Evolutionary conservation across 2,888 invertebrate species (phyloP).

Genomic region (Norana najaformis): DNA sequence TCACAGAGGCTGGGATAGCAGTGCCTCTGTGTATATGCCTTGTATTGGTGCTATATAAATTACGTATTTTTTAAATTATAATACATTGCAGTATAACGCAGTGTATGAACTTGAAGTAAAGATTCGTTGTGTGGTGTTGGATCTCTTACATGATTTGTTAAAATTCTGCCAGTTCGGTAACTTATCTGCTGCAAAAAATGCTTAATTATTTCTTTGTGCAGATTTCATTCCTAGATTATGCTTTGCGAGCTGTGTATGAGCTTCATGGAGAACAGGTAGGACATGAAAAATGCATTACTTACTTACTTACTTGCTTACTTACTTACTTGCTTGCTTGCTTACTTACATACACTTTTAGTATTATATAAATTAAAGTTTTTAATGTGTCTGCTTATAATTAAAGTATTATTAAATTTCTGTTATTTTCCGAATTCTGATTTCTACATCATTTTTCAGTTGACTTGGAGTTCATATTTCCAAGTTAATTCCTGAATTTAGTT

Average conservation of each 20-base stretch:
- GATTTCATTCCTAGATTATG: background rate
- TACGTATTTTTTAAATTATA: too few species aligned
- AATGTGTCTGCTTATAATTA: background rate
- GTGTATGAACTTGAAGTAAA: too few species aligned
- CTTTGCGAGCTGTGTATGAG: background rate
- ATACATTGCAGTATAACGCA: too few species aligned
- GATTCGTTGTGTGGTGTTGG: too few species aligned
- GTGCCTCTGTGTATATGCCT: too few species aligned
- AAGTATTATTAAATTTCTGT: background rate
- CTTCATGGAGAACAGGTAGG: background rate
- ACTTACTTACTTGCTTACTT: too few species aligned
- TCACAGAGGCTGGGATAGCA: too few species aligned
- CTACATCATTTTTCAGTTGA: background rate
- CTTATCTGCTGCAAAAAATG: too few species aligned
- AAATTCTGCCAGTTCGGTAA: too few species aligned
- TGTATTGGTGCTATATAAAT: too few species aligned
- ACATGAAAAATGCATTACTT: too few species aligned
- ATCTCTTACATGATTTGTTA: background rate
- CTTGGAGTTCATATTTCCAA: background rate
- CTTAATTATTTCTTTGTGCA: background rate
- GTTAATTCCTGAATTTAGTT: background rate
- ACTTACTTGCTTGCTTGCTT: too few species aligned
- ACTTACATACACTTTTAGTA: background rate
- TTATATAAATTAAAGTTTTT: background rate
- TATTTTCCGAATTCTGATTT: background rate